Evolutionary conservation across 1,140 invertebrate genomes (phyloP), one percentile per base, ranked within the genome.

Genomic region (Manduca sexta): DNA sequence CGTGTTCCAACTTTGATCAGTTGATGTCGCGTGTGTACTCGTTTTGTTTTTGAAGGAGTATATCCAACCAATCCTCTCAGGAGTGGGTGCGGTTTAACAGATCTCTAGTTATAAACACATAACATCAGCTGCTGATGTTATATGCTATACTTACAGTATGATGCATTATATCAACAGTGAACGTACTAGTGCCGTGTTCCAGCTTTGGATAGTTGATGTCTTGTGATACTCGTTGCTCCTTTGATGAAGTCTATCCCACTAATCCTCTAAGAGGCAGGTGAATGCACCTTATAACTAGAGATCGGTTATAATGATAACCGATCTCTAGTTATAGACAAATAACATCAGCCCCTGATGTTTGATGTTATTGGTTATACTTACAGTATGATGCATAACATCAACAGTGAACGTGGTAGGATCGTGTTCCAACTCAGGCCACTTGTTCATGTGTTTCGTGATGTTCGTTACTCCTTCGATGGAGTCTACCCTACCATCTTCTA

Each of bases 141-240:
- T n/a, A n/a, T 5, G 4, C 1, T 8, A 34, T 29, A 76, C 76
- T 79, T 52, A 86, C 84, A 31, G 45, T 61, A 52, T 78, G 70
- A 29, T 43, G 46, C 10, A 83, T 31, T 6, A 84, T 76, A 37
- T 87, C 84, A 1, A 84, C 69, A 0, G 53, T 73, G 14, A 86
- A 84, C 0, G 72, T 69, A 5, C 53, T 41, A 0, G 69, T 68
- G 42, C 85, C 82, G 48, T 86, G 83, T 55, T 69, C 44, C 0
- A 74, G 16, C 0, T 45, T 16, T 5, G 77, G 80, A 77, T 74
- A 84, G 2, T 61, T 63, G 10, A 30, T 52, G 5, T 76, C 30
- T n/a, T 64, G 49, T 8, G 58, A 81, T 74, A 0, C 61, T 31
- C 0, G 37, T 16, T 1, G 30, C 65, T n/a, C 65, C 68, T n/a